Conservation (phyloP, 1,140 invertebrate genomes). For the Adoxophyes honmai region DNA sequence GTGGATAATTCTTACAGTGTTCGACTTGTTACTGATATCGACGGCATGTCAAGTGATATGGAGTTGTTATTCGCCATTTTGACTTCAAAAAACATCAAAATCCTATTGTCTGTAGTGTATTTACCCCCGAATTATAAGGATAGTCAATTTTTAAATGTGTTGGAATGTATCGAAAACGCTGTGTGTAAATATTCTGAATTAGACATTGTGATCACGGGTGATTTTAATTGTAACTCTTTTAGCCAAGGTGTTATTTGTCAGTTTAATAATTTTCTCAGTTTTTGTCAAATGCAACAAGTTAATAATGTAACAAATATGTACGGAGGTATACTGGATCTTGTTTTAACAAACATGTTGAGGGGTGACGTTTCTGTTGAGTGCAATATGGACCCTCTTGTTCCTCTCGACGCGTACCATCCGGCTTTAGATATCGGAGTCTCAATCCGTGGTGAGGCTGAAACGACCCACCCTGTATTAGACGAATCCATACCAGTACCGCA, state of each 20-base stretch:
- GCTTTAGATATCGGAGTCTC: not conserved
- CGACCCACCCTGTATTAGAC: not conserved
- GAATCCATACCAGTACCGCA: not conserved
- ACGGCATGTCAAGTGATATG: not conserved
- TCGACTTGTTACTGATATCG: not conserved
- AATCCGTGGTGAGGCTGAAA: not conserved
- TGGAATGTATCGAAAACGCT: slow-evolving; percentile 42
- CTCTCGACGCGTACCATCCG: not conserved
- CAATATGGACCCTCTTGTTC: not conserved
- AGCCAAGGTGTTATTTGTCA: not conserved
- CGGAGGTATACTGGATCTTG: not conserved
- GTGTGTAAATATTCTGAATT: slow-evolving; percentile 21
- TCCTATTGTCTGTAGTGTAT: not conserved
- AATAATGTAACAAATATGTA: not conserved
- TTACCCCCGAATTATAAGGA: not conserved
- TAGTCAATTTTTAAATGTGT: slow-evolving; percentile 27
- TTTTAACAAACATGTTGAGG: not conserved
- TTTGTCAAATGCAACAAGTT: not conserved
- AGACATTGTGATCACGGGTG: not conserved
- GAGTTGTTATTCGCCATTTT: not conserved
- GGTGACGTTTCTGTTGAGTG: not conserved
- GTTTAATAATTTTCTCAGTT: not conserved
- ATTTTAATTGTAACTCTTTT: not conserved
- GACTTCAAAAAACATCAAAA: not conserved
- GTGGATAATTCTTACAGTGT: not conserved